These are phyloP conservation scores for Euwallacea similis DNA, from an alignment of 1,140 invertebrate species.

Conservation along the genomic window DNA sequence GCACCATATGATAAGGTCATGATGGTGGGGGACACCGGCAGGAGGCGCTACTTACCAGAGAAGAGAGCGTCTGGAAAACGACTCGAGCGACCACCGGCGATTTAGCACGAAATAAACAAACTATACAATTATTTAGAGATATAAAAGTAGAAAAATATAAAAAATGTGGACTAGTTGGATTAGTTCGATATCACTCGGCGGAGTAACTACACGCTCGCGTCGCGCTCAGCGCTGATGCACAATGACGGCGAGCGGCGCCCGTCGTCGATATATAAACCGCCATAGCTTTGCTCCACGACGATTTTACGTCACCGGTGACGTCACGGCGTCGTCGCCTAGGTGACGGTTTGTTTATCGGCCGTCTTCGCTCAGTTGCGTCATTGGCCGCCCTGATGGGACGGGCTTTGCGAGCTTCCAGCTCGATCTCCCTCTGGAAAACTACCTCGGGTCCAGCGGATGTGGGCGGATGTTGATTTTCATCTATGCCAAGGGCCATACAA, in stretches of 20 bases:
- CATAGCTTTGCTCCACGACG: conserved; percentile 40
- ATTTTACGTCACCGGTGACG: conserved; percentile 49
- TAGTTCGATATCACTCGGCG: conserved; percentile 43
- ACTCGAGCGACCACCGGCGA: conserved; percentile 46
- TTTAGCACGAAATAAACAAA: conserved; percentile 46
- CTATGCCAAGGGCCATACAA: not conserved
- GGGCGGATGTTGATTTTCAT: conserved; percentile 7
- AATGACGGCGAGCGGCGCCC: conserved; percentile 47
- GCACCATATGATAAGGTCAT: conserved; percentile 12
- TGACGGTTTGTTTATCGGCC: conserved; percentile 52
- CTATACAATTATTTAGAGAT: conserved; percentile 49
- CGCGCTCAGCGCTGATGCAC: conserved; percentile 49
- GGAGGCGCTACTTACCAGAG: conserved; percentile 45
- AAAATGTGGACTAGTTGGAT: conserved; percentile 50
- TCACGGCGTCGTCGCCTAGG: conserved; percentile 48
- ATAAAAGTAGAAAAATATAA: conserved; percentile 55
- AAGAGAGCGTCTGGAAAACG: conserved; percentile 43
- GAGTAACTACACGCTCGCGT: conserved; percentile 46
- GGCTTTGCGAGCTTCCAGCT: conserved; percentile 2
- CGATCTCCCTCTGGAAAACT: not conserved
- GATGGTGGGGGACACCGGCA: conserved; percentile 4
- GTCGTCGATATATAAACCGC: conserved; percentile 52
- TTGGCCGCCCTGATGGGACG: conserved; percentile 29
- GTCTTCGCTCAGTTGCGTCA: conserved; percentile 46
- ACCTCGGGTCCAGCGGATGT: conserved; percentile 1